Evolutionary conservation across 2,888 invertebrate genomes (phyloP).

Genomic region (Eristalis intricaria): DNA sequence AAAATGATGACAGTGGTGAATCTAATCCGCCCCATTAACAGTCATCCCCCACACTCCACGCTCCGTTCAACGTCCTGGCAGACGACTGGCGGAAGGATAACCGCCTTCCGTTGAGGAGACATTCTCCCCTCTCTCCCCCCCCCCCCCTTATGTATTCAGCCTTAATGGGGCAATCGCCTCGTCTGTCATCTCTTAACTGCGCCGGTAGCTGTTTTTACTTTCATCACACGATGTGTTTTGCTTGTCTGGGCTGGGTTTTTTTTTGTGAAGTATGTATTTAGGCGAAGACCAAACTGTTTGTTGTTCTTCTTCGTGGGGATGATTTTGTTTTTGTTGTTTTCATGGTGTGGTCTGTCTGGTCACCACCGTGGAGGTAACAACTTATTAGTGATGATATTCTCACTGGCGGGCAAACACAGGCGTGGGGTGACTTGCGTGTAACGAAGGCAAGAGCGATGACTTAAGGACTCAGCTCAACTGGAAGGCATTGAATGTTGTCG

Average conservation of each 20-base stretch:
- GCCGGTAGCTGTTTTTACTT: slow-evolving; percentile 45
- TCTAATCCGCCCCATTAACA: slow-evolving; percentile 39
- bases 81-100: slow-evolving; percentile 56
- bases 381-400: slow-evolving; percentile 10
- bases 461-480: background rate
- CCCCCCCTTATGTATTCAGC: slow-evolving; percentile 36
- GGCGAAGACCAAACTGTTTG: slow-evolving; percentile 19
- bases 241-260: slow-evolving; percentile 3
- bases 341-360: background rate
- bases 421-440: background rate
- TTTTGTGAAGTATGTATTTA: background rate
- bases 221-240: slow-evolving; percentile 31
- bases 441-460: background rate
- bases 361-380: slow-evolving; percentile 11
- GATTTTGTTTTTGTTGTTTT: background rate
- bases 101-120: slow-evolving; percentile 4
- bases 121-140: slow-evolving; percentile 23
- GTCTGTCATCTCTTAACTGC: slow-evolving; percentile 64
- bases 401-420: background rate
- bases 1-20: slow-evolving; percentile 54
- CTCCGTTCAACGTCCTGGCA: slow-evolving; percentile 6
- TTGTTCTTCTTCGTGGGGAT: slow-evolving; percentile 5
- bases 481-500: no score
- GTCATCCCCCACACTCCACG: background rate
- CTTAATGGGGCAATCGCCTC: slow-evolving; percentile 49